These are phyloP conservation scores for Harlomillsia oculata DNA, from an alignment of 1,140 invertebrate genomes.

Conservation along the genomic window DNA sequence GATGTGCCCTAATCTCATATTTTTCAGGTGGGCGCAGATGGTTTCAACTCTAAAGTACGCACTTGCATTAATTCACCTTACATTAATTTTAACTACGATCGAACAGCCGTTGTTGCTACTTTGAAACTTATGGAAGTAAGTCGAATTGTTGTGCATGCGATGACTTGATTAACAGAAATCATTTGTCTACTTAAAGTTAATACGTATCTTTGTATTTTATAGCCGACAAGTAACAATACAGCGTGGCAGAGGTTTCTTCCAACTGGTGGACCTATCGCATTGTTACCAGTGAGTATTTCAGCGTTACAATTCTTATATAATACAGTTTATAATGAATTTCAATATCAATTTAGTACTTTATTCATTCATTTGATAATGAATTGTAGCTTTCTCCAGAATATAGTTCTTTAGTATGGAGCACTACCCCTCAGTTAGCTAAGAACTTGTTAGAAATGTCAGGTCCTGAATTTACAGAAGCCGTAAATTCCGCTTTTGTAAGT, in stretches of 20 bases:
- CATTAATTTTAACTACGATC: conserved; percentile 71
- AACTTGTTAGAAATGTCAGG: conserved; percentile 56
- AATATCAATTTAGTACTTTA: conserved; percentile 20
- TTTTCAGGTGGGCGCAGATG: conserved; percentile 81
- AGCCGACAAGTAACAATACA: conserved; percentile 61
- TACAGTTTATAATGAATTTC: neutral
- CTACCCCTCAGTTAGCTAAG: conserved; percentile 61
- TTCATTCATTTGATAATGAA: conserved; percentile 21
- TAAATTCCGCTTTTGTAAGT: conserved; percentile 76
- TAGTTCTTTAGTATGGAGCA: conserved; percentile 88
- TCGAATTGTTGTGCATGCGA: neutral
- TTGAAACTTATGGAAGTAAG: conserved; percentile 62
- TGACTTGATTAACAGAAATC: neutral
- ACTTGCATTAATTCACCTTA: conserved; percentile 67
- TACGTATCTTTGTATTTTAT: conserved; percentile 47
- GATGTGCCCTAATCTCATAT: conserved; percentile 9
- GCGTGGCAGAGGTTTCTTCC: conserved; percentile 95
- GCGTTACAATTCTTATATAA: neutral
- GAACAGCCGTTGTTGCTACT: conserved; percentile 83
- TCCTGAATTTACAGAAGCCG: conserved; percentile 74
- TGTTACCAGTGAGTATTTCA: conserved; percentile 65
- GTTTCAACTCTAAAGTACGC: conserved; percentile 74
- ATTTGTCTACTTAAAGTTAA: conserved; percentile 33
- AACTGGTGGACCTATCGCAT: conserved; percentile 70
- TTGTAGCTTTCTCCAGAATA: conserved; percentile 55